Conservation (phyloP, 2,113 vertebrate species). For the Oryzias javanicus region DNA sequence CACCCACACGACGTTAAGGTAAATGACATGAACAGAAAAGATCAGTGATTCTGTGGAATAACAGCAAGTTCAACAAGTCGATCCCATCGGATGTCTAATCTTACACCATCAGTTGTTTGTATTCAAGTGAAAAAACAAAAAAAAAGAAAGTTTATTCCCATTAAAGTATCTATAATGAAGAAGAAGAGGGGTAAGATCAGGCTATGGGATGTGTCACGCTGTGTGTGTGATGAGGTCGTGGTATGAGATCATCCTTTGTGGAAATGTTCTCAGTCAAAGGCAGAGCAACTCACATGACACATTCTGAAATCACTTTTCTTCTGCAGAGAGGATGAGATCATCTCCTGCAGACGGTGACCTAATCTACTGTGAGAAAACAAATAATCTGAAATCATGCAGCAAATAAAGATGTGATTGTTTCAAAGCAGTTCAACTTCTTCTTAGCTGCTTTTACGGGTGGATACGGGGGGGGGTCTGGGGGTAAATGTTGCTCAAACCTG, state of each 20-base stretch:
- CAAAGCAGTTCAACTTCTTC: too few relatives aligned
- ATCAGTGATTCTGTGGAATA: constrained; percentile 3
- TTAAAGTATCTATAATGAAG: not conserved
- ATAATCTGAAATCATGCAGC: constrained; percentile 7
- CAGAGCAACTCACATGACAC: constrained; percentile 51
- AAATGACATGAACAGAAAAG: constrained; percentile 1
- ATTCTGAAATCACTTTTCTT: constrained; percentile 60
- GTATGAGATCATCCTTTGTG: constrained; percentile 62
- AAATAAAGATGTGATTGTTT: constrained; percentile 13
- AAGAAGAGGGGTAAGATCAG: constrained; percentile 38
- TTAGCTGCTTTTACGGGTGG: too few relatives aligned
- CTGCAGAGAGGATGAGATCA: constrained; percentile 60
- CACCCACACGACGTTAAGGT: constrained; percentile 29
- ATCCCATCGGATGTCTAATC: not conserved
- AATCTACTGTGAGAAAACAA: constrained; percentile 10
- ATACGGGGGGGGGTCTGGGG: too few relatives aligned
- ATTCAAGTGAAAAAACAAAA: too few relatives aligned
- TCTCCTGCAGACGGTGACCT: constrained; percentile 13
- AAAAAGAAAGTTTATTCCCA: too few relatives aligned
- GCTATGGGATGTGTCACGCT: not conserved
- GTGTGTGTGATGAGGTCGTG: constrained; percentile 32
- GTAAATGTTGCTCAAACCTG: too few relatives aligned
- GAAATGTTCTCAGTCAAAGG: constrained; percentile 41
- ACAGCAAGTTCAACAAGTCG: not conserved
- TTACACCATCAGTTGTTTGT: not conserved